Percentiles rank a stretch among this genome's conserved stretches.
phyloP scores from a whole-genome alignment of 2,113 vertebrate genomes.

The Cyanoliseus patagonus region DNA sequence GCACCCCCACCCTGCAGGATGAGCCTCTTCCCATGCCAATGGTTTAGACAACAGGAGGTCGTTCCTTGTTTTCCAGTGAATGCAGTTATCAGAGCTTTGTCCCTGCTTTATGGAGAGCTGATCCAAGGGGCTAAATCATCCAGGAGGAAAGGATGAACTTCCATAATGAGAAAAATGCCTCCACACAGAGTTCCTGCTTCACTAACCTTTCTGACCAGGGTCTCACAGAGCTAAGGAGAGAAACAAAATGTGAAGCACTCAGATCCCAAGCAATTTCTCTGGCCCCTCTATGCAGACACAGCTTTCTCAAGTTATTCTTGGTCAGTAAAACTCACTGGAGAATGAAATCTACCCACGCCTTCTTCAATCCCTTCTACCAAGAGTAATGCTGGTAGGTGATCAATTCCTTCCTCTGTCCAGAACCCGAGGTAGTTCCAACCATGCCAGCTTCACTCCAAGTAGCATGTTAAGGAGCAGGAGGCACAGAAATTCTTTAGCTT shows the following conservation, averaged over 20 bases:
- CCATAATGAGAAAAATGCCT: not conserved
- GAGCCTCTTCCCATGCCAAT: not conserved
- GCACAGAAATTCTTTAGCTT: not conserved
- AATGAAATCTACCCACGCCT: not conserved
- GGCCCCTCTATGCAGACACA: not conserved
- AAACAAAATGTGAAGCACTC: not conserved
- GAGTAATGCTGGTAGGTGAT: not conserved
- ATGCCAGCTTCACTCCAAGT: not conserved
- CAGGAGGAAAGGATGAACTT: not conserved
- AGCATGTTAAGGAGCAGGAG: not conserved
- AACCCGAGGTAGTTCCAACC: not conserved
- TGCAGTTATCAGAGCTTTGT: not conserved
- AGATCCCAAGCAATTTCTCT: not conserved
- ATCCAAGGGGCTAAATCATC: not conserved
- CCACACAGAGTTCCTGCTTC: not conserved
- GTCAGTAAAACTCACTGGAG: not conserved
- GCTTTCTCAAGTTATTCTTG: not conserved
- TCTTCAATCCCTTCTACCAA: not conserved
- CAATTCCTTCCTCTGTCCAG: not conserved
- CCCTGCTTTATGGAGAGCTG: not conserved
- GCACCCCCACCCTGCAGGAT: not conserved
- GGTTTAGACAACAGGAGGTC: not conserved
- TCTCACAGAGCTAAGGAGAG: not conserved
- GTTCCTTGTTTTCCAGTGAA: not conserved
- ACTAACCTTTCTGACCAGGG: not conserved